Percentiles rank a stretch among this genome's conserved stretches.
phyloP scores from a whole-genome alignment of 53 echinoderm and acorn worm species.

The Patiria pectinifera region DNA sequence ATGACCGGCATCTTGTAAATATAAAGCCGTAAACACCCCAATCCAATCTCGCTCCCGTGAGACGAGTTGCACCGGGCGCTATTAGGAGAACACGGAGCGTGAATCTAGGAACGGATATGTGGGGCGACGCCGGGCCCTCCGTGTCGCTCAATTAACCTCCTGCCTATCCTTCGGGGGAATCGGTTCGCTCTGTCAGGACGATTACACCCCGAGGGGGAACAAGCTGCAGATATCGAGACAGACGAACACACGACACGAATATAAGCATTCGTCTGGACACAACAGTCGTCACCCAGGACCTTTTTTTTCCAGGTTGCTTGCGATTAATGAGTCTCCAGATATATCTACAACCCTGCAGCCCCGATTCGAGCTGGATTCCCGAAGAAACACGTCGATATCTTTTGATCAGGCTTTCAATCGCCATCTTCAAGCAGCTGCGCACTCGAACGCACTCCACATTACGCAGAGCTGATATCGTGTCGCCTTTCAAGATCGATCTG shows the following conservation, averaged over 20 bases:
- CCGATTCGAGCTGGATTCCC: background rate
- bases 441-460: too few species aligned
- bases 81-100: background rate
- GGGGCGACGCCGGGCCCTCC: background rate
- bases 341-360: background rate
- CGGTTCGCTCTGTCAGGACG: constrained; percentile 15
- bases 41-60: background rate
- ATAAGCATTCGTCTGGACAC: constrained; percentile 1
- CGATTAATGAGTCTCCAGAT: constrained; percentile 5
- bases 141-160: constrained; percentile 45
- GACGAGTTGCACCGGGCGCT: background rate
- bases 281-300: background rate
- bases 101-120: constrained; percentile 21
- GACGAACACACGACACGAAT: background rate
- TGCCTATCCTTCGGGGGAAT: background rate
- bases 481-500: too few species aligned
- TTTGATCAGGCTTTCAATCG: background rate
- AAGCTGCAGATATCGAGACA: background rate
- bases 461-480: too few species aligned
- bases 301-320: background rate
- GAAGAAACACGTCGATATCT: background rate
- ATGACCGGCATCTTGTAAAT: background rate
- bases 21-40: background rate
- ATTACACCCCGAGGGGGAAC: background rate
- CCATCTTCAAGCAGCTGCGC: too few species aligned